A percentile compares a stretch with the other conserved stretches of the same genome.
Evolutionary conservation across 1,140 invertebrate genomes (phyloP).

Genomic region (Euschistus heros): DNA sequence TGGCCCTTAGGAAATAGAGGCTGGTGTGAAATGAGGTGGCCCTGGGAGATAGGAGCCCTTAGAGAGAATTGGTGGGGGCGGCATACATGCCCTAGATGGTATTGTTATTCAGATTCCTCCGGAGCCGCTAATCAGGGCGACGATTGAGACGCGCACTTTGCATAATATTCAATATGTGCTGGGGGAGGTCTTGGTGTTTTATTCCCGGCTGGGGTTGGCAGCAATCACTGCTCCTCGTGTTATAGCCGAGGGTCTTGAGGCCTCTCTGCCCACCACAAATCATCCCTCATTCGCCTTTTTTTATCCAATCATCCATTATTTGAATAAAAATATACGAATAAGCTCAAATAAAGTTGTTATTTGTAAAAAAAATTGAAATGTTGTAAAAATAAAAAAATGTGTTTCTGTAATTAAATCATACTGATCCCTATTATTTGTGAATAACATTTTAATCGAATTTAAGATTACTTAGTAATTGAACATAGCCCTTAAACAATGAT

Average conservation of each 20-base stretch:
- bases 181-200: not conserved
- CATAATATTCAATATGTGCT: slow-evolving; percentile 1
- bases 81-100: not conserved
- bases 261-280: not conserved
- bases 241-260: not conserved
- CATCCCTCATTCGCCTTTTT: not conserved
- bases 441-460: too few species aligned
- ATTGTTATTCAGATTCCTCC: slow-evolving; percentile 1
- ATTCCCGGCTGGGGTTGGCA: not conserved
- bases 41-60: not conserved
- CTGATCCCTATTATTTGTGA: too few species aligned
- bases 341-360: too few species aligned
- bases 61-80: not conserved
- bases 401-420: too few species aligned
- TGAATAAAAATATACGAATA: too few species aligned
- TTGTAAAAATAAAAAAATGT: too few species aligned
- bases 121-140: slow-evolving; percentile 1
- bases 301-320: too few species aligned
- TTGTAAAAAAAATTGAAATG: too few species aligned
- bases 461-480: too few species aligned
- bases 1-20: too few species aligned
- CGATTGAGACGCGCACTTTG: slow-evolving; percentile 4
- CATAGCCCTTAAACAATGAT: too few species aligned
- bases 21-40: not conserved
- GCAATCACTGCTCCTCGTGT: not conserved